Evolutionary conservation across 2,888 invertebrate species (phyloP).

Genomic region (Acanthopleura granulata): DNA sequence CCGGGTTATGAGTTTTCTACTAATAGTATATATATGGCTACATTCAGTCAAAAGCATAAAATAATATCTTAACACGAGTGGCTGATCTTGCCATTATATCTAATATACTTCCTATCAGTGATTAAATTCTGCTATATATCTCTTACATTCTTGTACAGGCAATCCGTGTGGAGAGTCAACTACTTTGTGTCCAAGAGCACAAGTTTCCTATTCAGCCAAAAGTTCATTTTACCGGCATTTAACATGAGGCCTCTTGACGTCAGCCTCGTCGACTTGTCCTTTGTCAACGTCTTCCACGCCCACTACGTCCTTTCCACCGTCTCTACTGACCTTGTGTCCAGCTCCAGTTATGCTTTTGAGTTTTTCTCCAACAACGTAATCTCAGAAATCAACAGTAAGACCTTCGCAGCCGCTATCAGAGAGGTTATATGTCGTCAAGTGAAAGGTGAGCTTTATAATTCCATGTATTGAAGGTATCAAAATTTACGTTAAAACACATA

Average conservation of each 20-base stretch:
- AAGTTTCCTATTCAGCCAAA: neutral
- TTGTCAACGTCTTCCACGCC: neutral
- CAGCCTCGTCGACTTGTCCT: neutral
- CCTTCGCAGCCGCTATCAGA: neutral
- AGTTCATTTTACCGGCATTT: neutral
- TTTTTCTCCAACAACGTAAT: neutral
- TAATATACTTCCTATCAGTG: no score
- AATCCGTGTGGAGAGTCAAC: neutral
- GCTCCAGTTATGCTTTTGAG: neutral
- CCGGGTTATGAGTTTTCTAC: no score
- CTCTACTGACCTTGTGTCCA: neutral
- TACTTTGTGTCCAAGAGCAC: slow-evolving; percentile 2
- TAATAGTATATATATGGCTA: no score
- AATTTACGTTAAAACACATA: no score
- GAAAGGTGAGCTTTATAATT: neutral
- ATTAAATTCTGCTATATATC: no score
- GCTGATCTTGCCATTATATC: no score
- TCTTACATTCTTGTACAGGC: neutral
- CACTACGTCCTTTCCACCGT: neutral
- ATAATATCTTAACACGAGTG: no score
- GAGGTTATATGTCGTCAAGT: neutral
- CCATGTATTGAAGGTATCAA: no score
- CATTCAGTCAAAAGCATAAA: no score
- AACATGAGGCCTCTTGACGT: neutral
- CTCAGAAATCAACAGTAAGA: neutral